Evolutionary conservation across 2,888 invertebrate species (phyloP).

Genomic region (Tupiocoris notatus): DNA sequence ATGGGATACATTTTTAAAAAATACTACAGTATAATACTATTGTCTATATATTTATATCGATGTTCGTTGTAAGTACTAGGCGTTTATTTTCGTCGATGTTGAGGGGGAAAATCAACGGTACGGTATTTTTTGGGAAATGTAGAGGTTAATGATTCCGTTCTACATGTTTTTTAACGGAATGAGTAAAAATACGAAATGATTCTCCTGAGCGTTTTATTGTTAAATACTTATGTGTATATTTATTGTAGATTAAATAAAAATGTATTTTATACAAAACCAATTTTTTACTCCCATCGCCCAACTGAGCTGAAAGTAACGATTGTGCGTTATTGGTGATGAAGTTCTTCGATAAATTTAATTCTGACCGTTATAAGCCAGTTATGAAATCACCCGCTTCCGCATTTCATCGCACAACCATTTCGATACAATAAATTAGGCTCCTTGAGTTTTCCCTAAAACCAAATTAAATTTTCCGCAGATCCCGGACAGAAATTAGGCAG

Average conservation of each 20-base stretch:
- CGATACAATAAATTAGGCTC: too few species aligned
- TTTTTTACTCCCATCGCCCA: constrained; percentile 1
- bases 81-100: constrained; percentile 19
- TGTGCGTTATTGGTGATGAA: too few species aligned
- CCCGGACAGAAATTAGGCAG: too few species aligned
- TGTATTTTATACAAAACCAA: constrained; percentile 24
- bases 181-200: not conserved
- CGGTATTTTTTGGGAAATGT: constrained; percentile 24
- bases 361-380: too few species aligned
- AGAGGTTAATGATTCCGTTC: not conserved
- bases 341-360: too few species aligned
- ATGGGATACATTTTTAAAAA: not conserved
- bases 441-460: too few species aligned
- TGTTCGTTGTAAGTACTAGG: constrained; percentile 3
- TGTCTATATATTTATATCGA: constrained; percentile 19
- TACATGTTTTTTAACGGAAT: not conserved
- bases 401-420: too few species aligned
- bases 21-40: constrained; percentile 3
- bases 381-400: too few species aligned
- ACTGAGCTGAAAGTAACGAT: too few species aligned
- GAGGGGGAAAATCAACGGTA: not conserved
- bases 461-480: too few species aligned
- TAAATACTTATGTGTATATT: constrained; percentile 29
- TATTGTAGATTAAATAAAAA: constrained; percentile 34
- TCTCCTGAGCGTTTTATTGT: constrained; percentile 26